Conservation (phyloP, 1,140 invertebrate species). For the Druon quercuslanigerum region DNA sequence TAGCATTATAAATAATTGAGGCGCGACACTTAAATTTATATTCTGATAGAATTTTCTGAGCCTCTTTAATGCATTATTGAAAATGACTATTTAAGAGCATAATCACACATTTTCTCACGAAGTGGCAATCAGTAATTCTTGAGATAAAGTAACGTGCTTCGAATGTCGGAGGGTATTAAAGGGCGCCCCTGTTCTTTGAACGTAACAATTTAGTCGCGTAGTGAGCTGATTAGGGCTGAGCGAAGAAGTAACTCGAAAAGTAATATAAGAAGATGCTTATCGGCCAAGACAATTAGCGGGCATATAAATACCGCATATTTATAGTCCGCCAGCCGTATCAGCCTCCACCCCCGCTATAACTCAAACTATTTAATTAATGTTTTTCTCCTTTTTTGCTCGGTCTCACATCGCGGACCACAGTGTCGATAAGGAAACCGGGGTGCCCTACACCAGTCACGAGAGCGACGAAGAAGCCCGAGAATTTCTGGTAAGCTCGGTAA, state of each 20-base stretch:
- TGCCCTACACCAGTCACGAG: constrained; percentile 55
- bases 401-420: constrained; percentile 47
- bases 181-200: constrained; percentile 49
- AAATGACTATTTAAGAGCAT: not conserved
- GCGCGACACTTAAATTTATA: no score
- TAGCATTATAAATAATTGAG: no score
- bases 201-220: constrained; percentile 50
- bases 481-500: constrained; percentile 48
- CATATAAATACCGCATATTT: constrained; percentile 74
- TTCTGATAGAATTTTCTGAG: no score
- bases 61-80: not conserved
- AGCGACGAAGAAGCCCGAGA: constrained; percentile 45
- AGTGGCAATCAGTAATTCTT: constrained; percentile 14
- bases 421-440: constrained; percentile 55
- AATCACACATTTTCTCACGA: constrained; percentile 8
- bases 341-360: constrained; percentile 59
- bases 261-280: constrained; percentile 74
- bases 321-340: constrained; percentile 67
- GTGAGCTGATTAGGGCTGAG: constrained; percentile 57
- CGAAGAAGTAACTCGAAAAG: constrained; percentile 67
- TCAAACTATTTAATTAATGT: constrained; percentile 70
- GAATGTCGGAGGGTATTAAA: not conserved
- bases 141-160: constrained; percentile 11
- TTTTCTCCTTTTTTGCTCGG: constrained; percentile 59
- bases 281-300: constrained; percentile 73